Conservation (phyloP, 2,797 vertebrate genomes). For the Rhinogobio ventralis region DNA sequence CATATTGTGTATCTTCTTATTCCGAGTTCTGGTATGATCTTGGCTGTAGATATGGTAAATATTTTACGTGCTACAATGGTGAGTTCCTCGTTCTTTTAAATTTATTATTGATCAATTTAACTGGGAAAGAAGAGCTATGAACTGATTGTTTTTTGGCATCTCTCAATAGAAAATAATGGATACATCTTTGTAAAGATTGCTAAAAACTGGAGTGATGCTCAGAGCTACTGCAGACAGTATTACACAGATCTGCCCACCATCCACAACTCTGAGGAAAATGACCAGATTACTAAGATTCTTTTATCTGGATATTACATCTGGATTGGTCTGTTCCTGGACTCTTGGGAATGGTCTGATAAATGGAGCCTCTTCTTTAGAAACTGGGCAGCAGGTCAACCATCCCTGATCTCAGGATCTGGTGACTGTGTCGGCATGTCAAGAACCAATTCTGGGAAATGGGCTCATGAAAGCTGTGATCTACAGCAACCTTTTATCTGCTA, state of each 20-base stretch:
- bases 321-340: slow-evolving; percentile 37
- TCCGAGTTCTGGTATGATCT: too few relatives aligned
- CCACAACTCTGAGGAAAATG: slow-evolving; percentile 6
- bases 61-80: slow-evolving; percentile 39
- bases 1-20: accelerated
- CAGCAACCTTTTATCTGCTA: too few relatives aligned
- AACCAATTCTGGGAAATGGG: slow-evolving; percentile 20
- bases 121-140: too few relatives aligned
- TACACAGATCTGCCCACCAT: slow-evolving; percentile 30
- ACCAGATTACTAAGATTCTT: not conserved
- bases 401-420: not conserved
- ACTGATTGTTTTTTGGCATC: too few relatives aligned
- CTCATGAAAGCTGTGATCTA: not conserved
- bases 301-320: not conserved
- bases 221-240: slow-evolving; percentile 43
- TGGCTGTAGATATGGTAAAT: too few relatives aligned
- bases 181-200: too few relatives aligned
- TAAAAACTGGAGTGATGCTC: slow-evolving; percentile 2
- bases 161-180: not conserved
- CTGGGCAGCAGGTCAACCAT: slow-evolving; percentile 24
- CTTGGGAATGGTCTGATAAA: slow-evolving; percentile 43
- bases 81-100: not conserved
- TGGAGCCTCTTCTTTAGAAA: slow-evolving; percentile 19
- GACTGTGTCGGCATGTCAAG: slow-evolving; percentile 8
- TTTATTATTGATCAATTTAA: too few relatives aligned